phyloP scores from a whole-genome alignment of 2,888 invertebrate species.

The Embidobia sp. region DNA sequence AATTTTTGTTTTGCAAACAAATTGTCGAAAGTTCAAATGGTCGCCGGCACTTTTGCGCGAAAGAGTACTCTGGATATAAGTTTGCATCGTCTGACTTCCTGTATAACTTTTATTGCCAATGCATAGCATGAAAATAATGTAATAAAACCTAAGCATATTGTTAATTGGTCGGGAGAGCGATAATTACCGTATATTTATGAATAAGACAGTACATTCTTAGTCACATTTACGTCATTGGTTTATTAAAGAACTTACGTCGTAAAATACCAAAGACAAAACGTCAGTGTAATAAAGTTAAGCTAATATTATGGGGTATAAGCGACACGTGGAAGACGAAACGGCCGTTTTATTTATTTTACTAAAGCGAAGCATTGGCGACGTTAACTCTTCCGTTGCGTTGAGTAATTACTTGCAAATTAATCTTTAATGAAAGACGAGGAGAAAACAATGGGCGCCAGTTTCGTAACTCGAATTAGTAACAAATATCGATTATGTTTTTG shows the following conservation, averaged over 20 bases:
- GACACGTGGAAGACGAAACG: conserved; percentile 4
- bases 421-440: background rate
- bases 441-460: background rate
- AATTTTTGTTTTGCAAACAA: no score
- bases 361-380: background rate
- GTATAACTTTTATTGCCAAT: conserved; percentile 37
- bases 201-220: conserved; percentile 72
- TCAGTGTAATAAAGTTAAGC: conserved; percentile 41
- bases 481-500: background rate
- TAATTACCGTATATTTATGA: conserved; percentile 72
- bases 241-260: conserved; percentile 63
- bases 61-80: conserved; percentile 6
- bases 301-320: conserved; percentile 29
- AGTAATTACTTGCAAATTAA: background rate
- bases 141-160: conserved; percentile 64
- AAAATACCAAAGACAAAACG: conserved; percentile 58
- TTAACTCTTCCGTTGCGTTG: background rate
- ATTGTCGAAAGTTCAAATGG: conserved; percentile 24
- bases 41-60: conserved; percentile 8
- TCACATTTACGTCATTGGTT: conserved; percentile 72
- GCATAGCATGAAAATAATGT: conserved; percentile 40
- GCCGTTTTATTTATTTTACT: background rate
- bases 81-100: conserved; percentile 20
- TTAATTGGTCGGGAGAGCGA: conserved; percentile 72
- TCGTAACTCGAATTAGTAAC: background rate